phyloP scores from a whole-genome alignment of 2,888 invertebrate genomes.

The Drosophila testacea region DNA sequence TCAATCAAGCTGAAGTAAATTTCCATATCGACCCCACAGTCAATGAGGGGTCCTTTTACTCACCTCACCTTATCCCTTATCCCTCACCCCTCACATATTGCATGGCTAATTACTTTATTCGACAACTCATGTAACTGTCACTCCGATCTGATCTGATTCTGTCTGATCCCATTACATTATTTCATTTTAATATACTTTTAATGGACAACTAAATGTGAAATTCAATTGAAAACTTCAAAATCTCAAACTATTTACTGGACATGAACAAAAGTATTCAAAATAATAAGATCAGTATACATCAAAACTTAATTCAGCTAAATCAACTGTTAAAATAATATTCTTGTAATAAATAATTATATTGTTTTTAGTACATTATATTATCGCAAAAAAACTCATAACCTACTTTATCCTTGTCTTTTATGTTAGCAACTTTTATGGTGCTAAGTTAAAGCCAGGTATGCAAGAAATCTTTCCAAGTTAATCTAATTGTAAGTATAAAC shows the following conservation, averaged over 20 bases:
- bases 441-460: too few relatives aligned
- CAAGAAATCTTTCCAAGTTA: too few relatives aligned
- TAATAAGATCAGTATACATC: too few relatives aligned
- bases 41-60: constrained; percentile 10
- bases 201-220: constrained; percentile 21
- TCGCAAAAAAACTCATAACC: too few relatives aligned
- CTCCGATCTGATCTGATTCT: neutral
- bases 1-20: constrained; percentile 63
- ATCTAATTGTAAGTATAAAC: too few relatives aligned
- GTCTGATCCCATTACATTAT: constrained; percentile 33
- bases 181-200: constrained; percentile 58
- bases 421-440: too few relatives aligned
- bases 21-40: constrained; percentile 61
- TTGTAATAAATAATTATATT: too few relatives aligned
- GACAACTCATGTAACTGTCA: constrained; percentile 31
- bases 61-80: neutral
- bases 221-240: neutral
- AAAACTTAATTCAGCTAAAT: too few relatives aligned
- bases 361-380: too few relatives aligned
- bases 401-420: too few relatives aligned
- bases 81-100: constrained; percentile 31
- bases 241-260: neutral
- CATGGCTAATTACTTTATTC: constrained; percentile 68
- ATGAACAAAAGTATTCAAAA: neutral
- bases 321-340: too few relatives aligned